Conservation (phyloP, 2,113 vertebrate genomes). For the Rynchops niger region DNA sequence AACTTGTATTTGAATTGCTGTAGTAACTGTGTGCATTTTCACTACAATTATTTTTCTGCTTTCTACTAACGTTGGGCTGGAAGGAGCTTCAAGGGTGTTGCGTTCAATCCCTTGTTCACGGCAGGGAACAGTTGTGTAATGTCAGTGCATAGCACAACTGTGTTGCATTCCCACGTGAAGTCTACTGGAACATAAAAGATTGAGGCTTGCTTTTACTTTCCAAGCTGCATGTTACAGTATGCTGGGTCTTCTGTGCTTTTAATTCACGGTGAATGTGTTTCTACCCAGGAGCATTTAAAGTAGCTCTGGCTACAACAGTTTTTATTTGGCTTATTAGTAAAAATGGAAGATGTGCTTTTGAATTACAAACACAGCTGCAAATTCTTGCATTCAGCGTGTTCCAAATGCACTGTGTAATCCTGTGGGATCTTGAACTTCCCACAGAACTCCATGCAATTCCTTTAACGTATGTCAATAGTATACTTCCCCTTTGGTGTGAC, state of each 20-base stretch:
- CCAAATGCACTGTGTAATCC: background rate
- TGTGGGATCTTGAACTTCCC: background rate
- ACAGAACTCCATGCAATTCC: background rate
- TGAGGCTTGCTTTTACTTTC: background rate
- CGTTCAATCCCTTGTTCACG: fast-evolving
- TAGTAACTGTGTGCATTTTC: background rate
- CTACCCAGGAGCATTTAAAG: background rate
- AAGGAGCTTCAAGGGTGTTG: background rate
- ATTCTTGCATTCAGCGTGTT: background rate
- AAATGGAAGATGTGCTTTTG: background rate
- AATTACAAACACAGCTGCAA: background rate
- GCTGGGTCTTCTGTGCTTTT: background rate
- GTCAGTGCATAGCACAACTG: background rate
- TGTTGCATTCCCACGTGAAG: background rate
- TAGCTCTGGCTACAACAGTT: background rate
- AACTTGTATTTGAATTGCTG: background rate
- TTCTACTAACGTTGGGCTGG: background rate
- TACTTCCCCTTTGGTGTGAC: background rate
- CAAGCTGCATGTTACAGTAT: background rate
- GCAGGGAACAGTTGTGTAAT: background rate
- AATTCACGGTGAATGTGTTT: background rate
- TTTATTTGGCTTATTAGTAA: background rate
- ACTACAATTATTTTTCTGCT: background rate
- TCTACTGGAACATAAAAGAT: background rate
- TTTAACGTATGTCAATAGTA: background rate